A percentile compares a stretch with the other conserved stretches of the same genome.
Conservation (phyloP, 2,888 invertebrate genomes). For the Hyppa rectilinea region DNA sequence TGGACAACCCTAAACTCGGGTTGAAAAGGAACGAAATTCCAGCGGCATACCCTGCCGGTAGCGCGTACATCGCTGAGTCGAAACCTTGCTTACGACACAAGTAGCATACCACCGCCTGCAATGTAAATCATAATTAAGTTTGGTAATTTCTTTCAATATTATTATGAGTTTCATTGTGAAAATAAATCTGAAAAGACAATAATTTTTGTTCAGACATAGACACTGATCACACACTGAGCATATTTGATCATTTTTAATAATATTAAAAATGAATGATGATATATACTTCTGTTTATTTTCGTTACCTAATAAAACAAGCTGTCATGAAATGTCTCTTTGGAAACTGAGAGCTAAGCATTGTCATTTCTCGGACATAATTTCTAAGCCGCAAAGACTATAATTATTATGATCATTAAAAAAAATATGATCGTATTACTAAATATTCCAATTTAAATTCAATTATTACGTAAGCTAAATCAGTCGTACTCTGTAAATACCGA, state of each 20-base stretch:
- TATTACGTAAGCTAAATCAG: slow-evolving; percentile 66
- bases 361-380: neutral
- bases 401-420: accelerated
- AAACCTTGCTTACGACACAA: slow-evolving; percentile 82
- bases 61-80: slow-evolving; percentile 85
- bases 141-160: neutral
- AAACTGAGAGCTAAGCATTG: neutral
- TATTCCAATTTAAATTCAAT: neutral
- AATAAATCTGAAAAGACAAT: neutral
- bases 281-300: too few species aligned
- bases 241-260: too few species aligned
- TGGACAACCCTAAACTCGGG: slow-evolving; percentile 87
- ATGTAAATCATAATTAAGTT: slow-evolving; percentile 50
- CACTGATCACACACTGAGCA: too few species aligned
- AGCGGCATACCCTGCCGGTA: slow-evolving; percentile 90
- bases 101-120: slow-evolving; percentile 87
- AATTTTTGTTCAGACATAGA: too few species aligned
- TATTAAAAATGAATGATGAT: too few species aligned
- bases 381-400: too few species aligned
- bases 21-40: slow-evolving; percentile 89
- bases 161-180: too few species aligned
- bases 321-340: too few species aligned
- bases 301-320: too few species aligned
- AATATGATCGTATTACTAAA: neutral
- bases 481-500: slow-evolving; percentile 90